These are phyloP conservation scores for Dolichoris vasculosae DNA, from an alignment of 1,140 invertebrate species.

Conservation along the genomic window DNA sequence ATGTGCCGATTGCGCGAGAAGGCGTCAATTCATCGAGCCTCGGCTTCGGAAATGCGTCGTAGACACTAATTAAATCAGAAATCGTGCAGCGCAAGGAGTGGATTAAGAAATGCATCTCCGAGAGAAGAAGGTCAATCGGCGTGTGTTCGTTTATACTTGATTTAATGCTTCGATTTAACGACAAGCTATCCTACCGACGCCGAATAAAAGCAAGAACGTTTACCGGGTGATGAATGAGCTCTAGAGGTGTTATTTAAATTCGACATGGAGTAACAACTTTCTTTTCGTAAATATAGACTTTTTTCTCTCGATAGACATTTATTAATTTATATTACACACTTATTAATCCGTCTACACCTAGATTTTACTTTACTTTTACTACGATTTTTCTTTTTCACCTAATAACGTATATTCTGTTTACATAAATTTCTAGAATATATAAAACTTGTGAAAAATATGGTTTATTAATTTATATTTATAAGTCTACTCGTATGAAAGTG, in stretches of 20 bases:
- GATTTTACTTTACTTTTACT: neutral
- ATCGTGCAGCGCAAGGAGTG: neutral
- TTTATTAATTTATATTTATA: neutral
- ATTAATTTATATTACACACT: slow-evolving; percentile 15
- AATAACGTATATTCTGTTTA: neutral
- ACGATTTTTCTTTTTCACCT: neutral
- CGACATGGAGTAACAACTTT: slow-evolving; percentile 20
- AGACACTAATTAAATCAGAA: slow-evolving; percentile 33
- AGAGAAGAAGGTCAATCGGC: slow-evolving; percentile 30
- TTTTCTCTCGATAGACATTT: neutral
- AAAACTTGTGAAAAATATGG: neutral
- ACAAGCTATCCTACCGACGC: neutral
- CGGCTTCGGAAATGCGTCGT: neutral
- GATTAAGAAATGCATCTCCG: slow-evolving; percentile 38
- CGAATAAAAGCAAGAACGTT: neutral
- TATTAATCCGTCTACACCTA: neutral
- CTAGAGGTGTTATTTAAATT: slow-evolving; percentile 14
- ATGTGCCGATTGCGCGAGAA: neutral
- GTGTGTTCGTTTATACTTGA: slow-evolving; percentile 38
- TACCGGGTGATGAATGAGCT: slow-evolving; percentile 9
- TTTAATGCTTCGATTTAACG: slow-evolving; percentile 49
- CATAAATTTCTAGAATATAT: neutral
- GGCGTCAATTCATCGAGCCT: slow-evolving; percentile 3
- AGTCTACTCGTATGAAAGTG: neutral
- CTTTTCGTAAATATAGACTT: slow-evolving; percentile 6